Evolutionary conservation across 2,797 vertebrate genomes (phyloP).

Genomic region (Denticeps clupeoides): DNA sequence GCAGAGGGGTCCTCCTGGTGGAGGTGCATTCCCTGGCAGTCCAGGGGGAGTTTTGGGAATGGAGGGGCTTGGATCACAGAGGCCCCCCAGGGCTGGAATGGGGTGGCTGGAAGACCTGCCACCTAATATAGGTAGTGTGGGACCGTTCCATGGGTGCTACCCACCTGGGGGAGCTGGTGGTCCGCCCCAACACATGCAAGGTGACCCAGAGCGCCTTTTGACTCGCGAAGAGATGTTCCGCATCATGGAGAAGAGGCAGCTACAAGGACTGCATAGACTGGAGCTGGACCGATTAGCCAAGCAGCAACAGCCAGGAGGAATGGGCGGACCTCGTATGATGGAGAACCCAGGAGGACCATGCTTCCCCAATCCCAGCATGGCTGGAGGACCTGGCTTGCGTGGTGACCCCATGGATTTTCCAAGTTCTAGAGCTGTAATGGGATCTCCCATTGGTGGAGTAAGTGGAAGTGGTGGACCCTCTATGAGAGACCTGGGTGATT

Average conservation of each 20-base stretch:
- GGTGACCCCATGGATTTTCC: slow-evolving; percentile 78
- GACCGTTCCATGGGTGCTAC: slow-evolving; percentile 74
- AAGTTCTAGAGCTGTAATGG: slow-evolving; percentile 72
- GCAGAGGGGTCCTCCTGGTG: slow-evolving; percentile 61
- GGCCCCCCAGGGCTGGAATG: slow-evolving; percentile 73
- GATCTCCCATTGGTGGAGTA: slow-evolving; percentile 62
- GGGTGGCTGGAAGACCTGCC: slow-evolving; percentile 84
- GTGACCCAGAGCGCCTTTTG: slow-evolving; percentile 74
- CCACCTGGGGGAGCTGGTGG: slow-evolving; percentile 52
- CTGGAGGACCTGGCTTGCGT: slow-evolving; percentile 52
- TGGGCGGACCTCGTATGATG: slow-evolving; percentile 47
- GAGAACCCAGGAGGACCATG: slow-evolving; percentile 50
- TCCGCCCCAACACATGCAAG: slow-evolving; percentile 61
- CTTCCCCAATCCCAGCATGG: slow-evolving; percentile 57
- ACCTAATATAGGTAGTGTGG: slow-evolving; percentile 68
- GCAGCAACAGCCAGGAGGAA: slow-evolving; percentile 54
- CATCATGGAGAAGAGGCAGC: slow-evolving; percentile 79
- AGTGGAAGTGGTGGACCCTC: slow-evolving; percentile 45
- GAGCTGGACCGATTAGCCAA: slow-evolving; percentile 82
- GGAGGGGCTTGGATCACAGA: slow-evolving; percentile 73
- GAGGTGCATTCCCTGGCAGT: slow-evolving; percentile 52
- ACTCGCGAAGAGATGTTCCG: slow-evolving; percentile 82
- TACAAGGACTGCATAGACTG: slow-evolving; percentile 72
- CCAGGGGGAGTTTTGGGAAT: slow-evolving; percentile 74
- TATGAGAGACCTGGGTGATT: slow-evolving; percentile 76